Evolutionary conservation across 92 coral and sea anemone genomes (phyloP), one percentile per base, ranked within the genome.

Genomic region (Isaurus tuberculatus): DNA sequence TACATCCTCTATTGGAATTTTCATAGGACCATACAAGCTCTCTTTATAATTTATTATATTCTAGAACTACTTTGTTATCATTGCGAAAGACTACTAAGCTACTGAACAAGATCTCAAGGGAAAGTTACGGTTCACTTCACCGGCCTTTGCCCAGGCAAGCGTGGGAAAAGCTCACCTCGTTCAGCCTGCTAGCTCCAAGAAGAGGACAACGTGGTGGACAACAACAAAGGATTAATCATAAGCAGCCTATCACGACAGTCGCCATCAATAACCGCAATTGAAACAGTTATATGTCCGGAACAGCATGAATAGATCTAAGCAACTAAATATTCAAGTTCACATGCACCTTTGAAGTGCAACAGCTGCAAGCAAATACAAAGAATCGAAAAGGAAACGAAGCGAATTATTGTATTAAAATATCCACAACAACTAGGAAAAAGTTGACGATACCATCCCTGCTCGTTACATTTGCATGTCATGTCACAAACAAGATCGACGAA

Each of bases 171-270:
- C 58, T 11, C 3, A 20, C 22, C 58, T 49, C 58, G 58, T 19
- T 14, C 20, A 49, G 19, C 58, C n/a, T 49, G 58, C 58, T 49
- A 49, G 58, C 58, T 14, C 58, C 22, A 2, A 60, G 66, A 60
- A 20, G 66, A 16, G 58, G 22, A 63, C 29, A 25, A 63, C 69
- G 33, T 14, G 69, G 69, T 63, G 69, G 69, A 63, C 69, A 63
- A 63, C 69, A 63, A 63, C 65, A 6, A 23, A 63, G 69, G 69
- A 63, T 31, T 6, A 63, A 9, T 63, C 23, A 63, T 15, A 63
- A 63, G 14, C 69, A 63, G 23, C 2, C 69, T 15, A 63, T 63
- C 23, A 67, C 6, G 44, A 67, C 44, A 67, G 72, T 32, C 44
- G 46, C 43, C 31, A 23, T 67, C 14, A 14, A 23, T 31, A n/a